Evolutionary conservation across 2,888 invertebrate genomes (phyloP).

Genomic region (Amaurobius ferox): DNA sequence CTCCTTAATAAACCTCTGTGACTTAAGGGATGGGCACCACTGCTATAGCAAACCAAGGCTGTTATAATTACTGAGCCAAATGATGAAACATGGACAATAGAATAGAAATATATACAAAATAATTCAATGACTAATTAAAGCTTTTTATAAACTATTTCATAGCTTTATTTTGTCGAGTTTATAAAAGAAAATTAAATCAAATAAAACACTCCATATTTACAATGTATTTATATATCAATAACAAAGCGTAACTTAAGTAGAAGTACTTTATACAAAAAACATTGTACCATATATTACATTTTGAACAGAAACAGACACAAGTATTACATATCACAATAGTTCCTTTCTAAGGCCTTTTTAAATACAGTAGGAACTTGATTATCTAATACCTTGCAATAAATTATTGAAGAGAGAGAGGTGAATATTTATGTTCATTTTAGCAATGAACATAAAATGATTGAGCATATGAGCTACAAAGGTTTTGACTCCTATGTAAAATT

Average conservation of each 20-base stretch:
- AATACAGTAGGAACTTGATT: slow-evolving; percentile 29
- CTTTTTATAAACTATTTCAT: slow-evolving; percentile 15
- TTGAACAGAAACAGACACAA: slow-evolving; percentile 48
- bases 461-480: too few species aligned
- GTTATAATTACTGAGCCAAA: too few species aligned
- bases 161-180: slow-evolving; percentile 43
- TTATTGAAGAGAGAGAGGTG: not conserved
- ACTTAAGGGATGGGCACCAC: too few species aligned
- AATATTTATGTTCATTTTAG: too few species aligned
- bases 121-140: too few species aligned
- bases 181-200: slow-evolving; percentile 54
- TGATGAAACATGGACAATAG: too few species aligned
- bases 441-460: too few species aligned
- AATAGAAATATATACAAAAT: too few species aligned
- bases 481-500: too few species aligned
- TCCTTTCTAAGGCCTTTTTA: slow-evolving; percentile 54
- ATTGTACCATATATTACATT: slow-evolving; percentile 54
- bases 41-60: too few species aligned
- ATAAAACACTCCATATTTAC: slow-evolving; percentile 66
- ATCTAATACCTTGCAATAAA: slow-evolving; percentile 10
- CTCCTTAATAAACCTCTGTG: too few species aligned
- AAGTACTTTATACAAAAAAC: slow-evolving; percentile 30
- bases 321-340: slow-evolving; percentile 64
- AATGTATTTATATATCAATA: slow-evolving; percentile 47
- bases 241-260: slow-evolving; percentile 64